Evolutionary conservation across 2,888 invertebrate genomes (phyloP), one percentile per base, ranked within the genome.

Genomic region (Gortyna flavago): DNA sequence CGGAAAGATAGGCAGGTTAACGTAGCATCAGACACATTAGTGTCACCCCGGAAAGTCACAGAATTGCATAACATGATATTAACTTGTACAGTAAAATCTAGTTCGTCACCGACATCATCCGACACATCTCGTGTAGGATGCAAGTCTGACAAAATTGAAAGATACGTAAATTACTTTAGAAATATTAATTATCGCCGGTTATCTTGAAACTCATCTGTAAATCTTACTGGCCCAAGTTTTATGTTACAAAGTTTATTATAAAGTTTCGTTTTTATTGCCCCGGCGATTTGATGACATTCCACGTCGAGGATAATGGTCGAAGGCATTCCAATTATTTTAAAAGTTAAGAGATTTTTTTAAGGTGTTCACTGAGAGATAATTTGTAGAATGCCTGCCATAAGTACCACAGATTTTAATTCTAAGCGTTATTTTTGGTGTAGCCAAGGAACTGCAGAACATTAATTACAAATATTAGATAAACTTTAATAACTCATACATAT

Each of bases 141-240:
- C 62, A 61, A 54, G 64, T 75, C 78, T 51, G 75, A 81, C 79
- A 77, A 77, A 87, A 87, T 88, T 88, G 81, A 85, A 81, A 87
- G 83, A 87, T 79, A 84, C 80, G 73, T 78, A 80, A 86, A 86
- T 82, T 79, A 86, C 77, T 71, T 79, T 70, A 77, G 81, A 85
- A 88, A 88, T 86, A 88, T 88, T 88, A 88, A 88, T 88, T 88
- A 88, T 72, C 69, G 59, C 51, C 68, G 77, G 80, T 87, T 87
- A 87, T 88, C 89, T 86, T 76, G 65, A 80, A 79, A 74, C 67
- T 75, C 69, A 85, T 88, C 83, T 78, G 82, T 85, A 75, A 81
- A 80, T 85, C 87, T 83, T 77, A 78, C 65, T 51, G 65, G 59
- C 69, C 61, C 73, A 68, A 85, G 86, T 88, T 83, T 88, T 85